Evolutionary conservation across 2,113 vertebrate genomes (phyloP).

Genomic region (Pelmatolapia mariae): DNA sequence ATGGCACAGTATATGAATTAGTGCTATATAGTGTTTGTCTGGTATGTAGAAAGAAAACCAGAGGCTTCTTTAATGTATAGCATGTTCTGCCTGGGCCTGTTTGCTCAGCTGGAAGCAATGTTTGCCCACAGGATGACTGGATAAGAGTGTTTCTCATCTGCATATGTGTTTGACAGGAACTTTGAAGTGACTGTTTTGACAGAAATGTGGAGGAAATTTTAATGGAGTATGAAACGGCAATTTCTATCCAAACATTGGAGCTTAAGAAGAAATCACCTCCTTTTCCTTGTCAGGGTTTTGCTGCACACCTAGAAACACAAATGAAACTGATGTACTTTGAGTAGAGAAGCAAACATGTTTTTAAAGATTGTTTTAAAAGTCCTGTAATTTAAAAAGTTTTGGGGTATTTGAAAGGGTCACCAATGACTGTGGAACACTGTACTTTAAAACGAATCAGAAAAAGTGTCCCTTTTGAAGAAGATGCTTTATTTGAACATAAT

Average conservation of each 20-base stretch:
- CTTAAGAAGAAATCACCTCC: neutral
- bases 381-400: neutral
- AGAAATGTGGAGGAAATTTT: constrained; percentile 59
- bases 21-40: constrained; percentile 23
- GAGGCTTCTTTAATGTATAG: constrained; percentile 44
- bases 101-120: constrained; percentile 70
- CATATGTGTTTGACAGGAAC: constrained; percentile 58
- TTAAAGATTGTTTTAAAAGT: neutral
- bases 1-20: constrained; percentile 2
- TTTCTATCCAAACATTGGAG: constrained; percentile 49
- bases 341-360: neutral
- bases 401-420: neutral
- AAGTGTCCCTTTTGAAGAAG: neutral
- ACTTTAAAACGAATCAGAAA: neutral
- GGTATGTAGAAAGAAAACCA: constrained; percentile 38
- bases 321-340: neutral
- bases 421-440: neutral
- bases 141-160: constrained; percentile 63
- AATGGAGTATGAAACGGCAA: constrained; percentile 55
- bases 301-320: neutral
- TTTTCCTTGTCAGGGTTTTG: neutral
- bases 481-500: neutral
- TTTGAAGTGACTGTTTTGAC: constrained; percentile 67
- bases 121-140: constrained; percentile 60
- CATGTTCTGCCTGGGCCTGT: constrained; percentile 56